phyloP scores from a whole-genome alignment of 2,797 vertebrate genomes.

The Varecia variegata region DNA sequence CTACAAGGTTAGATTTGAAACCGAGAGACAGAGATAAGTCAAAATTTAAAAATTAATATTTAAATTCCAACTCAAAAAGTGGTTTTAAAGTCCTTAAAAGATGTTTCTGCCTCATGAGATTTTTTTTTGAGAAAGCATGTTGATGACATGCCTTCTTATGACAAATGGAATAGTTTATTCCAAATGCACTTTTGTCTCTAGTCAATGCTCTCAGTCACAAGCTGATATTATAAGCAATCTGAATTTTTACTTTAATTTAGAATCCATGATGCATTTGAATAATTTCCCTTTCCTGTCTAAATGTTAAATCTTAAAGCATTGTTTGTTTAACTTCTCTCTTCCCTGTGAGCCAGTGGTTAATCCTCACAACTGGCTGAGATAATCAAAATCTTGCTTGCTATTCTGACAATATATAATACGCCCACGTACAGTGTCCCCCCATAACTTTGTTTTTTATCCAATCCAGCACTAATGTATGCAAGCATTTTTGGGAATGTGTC shows the following conservation, averaged over 20 bases:
- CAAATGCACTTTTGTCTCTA: neutral
- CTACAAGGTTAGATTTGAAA: neutral
- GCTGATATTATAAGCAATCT: neutral
- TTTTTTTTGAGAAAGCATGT: neutral
- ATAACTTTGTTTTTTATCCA: constrained; percentile 79
- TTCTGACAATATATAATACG: neutral
- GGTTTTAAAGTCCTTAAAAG: neutral
- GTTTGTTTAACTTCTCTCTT: neutral
- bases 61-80: neutral
- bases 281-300: neutral
- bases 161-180: neutral
- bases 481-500: constrained; percentile 99
- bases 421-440: neutral
- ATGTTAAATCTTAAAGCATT: neutral
- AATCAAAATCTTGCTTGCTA: constrained; percentile 6
- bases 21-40: neutral
- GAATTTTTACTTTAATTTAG: constrained; percentile 2
- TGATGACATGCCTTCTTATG: neutral
- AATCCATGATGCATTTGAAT: neutral
- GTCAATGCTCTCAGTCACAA: neutral
- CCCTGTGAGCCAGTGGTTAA: neutral
- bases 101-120: neutral
- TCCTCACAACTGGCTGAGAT: neutral
- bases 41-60: neutral
- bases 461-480: constrained; percentile 98